Evolutionary conservation across 23 tunicate species (phyloP).

Genomic region (Oikopleura dioica): DNA sequence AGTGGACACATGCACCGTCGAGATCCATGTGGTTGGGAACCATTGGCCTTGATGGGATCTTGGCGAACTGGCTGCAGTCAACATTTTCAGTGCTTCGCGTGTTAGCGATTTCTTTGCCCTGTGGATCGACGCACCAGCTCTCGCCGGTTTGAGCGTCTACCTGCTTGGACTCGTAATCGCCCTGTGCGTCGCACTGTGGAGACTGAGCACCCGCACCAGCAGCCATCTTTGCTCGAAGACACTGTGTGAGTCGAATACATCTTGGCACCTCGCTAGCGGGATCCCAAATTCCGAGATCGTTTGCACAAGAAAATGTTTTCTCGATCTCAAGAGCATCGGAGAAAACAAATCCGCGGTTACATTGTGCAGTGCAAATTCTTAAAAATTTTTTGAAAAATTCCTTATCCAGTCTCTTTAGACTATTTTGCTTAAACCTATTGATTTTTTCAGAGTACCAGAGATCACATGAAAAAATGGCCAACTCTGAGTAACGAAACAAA

Average conservation of each 20-base stretch:
- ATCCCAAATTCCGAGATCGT: background rate
- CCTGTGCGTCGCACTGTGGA: background rate
- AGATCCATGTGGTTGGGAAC: background rate
- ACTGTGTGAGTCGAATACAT: background rate
- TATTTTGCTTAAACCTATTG: too few relatives aligned
- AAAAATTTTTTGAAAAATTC: background rate
- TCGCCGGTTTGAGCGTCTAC: background rate
- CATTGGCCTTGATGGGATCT: background rate
- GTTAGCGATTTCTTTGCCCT: background rate
- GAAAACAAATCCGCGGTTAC: slow-evolving; percentile 4
- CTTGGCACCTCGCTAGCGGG: background rate
- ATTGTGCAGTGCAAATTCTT: slow-evolving; percentile 10
- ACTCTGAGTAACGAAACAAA: background rate
- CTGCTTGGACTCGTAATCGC: background rate
- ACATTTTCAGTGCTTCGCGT: background rate
- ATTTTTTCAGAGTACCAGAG: too few relatives aligned
- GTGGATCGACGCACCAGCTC: background rate
- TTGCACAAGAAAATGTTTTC: background rate
- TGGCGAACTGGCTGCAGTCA: background rate
- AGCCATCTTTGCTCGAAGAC: background rate
- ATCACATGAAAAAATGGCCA: too few relatives aligned
- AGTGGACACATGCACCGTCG: background rate
- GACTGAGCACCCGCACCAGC: background rate
- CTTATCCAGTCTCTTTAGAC: too few relatives aligned
- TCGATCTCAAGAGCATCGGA: background rate